Conservation (phyloP, 2,113 vertebrate species). For the Chaetops frenatus region DNA sequence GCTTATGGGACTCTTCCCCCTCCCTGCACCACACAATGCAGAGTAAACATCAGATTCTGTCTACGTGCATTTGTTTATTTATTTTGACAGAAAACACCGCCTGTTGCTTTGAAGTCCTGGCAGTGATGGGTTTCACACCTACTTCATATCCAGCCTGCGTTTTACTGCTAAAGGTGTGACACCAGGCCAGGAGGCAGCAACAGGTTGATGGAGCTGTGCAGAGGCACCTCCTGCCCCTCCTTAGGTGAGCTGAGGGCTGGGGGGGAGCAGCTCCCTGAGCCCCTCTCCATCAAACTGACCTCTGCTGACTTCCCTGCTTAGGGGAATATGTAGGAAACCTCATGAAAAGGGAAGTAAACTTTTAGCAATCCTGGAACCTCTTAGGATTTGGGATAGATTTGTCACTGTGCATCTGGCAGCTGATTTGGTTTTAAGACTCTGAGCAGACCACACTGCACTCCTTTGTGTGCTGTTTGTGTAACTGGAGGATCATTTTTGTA, state of each 20-base stretch:
- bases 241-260: neutral
- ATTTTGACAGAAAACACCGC: neutral
- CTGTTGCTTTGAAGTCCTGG: constrained; percentile 43
- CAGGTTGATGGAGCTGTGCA: neutral
- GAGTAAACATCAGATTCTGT: constrained; percentile 9
- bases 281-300: neutral
- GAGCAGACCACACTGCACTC: neutral
- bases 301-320: neutral
- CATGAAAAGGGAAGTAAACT: neutral
- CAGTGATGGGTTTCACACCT: neutral
- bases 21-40: fast-evolving
- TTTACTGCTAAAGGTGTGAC: neutral
- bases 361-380: neutral
- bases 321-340: neutral
- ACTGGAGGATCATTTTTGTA: neutral
- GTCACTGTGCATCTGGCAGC: neutral
- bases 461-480: neutral
- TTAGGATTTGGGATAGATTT: neutral
- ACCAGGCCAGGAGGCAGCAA: neutral
- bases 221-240: neutral
- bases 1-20: neutral
- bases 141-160: neutral
- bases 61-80: constrained; percentile 3
- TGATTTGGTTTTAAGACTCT: neutral
- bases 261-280: neutral